Evolutionary conservation across 2,113 vertebrate genomes (phyloP), one percentile per base, ranked within the genome.

Genomic region (Perccottus glenii): DNA sequence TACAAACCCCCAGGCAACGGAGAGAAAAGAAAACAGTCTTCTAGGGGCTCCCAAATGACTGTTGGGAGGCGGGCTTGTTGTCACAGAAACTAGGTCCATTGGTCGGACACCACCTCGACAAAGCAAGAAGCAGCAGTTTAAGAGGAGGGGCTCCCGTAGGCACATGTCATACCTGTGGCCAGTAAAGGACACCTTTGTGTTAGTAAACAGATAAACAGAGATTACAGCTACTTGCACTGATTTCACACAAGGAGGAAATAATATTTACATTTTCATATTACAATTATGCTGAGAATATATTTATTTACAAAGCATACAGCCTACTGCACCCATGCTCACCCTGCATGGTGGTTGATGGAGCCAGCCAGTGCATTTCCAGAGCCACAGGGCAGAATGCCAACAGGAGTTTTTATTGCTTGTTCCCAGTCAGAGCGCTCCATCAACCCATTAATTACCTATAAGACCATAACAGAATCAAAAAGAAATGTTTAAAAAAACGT

Each of bases 1-100:
- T 67, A 98, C 93, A 51, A 98, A 94, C 40, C 96, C 96, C 96
- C 96, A 97, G 72, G 96, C 96, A 70, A 98, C 94, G 10, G 94
- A 93, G 27, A 98, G 91, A 87, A 96, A 96, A 70, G 96, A 98
- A 82, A 96, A 96, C 36, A 93, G 83, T 62, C 89, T 91, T 59
- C 77, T 89, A 45, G 91, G 88, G 45, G 76, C 64, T 40, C 81
- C 58, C 9, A 77, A 12, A 3, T 64, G 88, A 47, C 79, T 88
- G 52, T 85, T 91, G 16, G 88, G 7, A 14, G 90, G 82, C 0
- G 95, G 94, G 55, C 94, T 94, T 15, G 94, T 93, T 0, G 94
- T 96, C 80, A 98, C 92, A 0, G 96, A 96, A 10, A 97, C 92
- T 63, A 97, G 87, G 88, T 98, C 96, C 91, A 98, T 89, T 0